Conservation (phyloP, 2,888 invertebrate species). For the Agrochola lychnidis region DNA sequence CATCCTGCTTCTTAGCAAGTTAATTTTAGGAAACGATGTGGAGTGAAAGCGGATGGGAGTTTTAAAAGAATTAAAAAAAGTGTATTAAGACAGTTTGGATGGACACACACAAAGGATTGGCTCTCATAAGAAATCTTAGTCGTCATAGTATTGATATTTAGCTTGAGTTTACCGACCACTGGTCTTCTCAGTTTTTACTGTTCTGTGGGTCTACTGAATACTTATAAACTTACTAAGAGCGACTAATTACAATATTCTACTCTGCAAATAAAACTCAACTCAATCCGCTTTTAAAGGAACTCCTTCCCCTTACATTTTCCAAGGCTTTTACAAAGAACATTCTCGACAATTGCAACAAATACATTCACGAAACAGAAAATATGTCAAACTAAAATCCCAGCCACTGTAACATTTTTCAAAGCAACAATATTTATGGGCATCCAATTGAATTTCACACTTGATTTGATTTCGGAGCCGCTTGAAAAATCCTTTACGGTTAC, state of each 20-base stretch:
- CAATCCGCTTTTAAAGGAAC: not conserved
- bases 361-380: slow-evolving; percentile 33
- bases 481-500: slow-evolving; percentile 86
- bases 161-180: too few relatives aligned
- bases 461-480: slow-evolving; percentile 81
- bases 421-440: slow-evolving; percentile 83
- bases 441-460: slow-evolving; percentile 90
- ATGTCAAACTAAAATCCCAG: slow-evolving; percentile 70
- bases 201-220: not conserved
- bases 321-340: not conserved
- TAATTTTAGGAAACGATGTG: too few relatives aligned
- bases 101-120: too few relatives aligned
- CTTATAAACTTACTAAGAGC: not conserved
- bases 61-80: too few relatives aligned
- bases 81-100: too few relatives aligned
- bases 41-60: too few relatives aligned
- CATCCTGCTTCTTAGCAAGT: too few relatives aligned
- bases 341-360: slow-evolving; percentile 26
- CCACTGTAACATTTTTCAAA: slow-evolving; percentile 83
- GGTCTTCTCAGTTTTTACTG: too few relatives aligned
- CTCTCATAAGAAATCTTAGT: too few relatives aligned
- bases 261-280: not conserved
- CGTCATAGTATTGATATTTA: too few relatives aligned
- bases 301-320: slow-evolving; percentile 1
- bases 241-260: not conserved